Base-by-base conservation (phyloP, 2,113 vertebrate species). In the Colistium nudipinnis region DNA sequence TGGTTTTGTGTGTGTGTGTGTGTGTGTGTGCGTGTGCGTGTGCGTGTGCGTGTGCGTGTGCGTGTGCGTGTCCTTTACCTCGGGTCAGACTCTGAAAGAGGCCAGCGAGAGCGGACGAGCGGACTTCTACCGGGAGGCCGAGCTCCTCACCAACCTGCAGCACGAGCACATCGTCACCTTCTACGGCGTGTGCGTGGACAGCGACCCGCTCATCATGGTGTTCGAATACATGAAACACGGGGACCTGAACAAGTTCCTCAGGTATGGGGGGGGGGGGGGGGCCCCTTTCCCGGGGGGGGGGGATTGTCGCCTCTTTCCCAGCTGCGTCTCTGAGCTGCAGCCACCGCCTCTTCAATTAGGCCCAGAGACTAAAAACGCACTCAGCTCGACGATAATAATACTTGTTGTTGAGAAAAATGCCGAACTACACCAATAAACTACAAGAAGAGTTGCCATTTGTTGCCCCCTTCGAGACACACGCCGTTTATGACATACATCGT, bases 221-320 rank as follows among this genome's bases (percentile, higher is more conserved):
- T 99, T 99, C 51, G 98, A 99, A 79, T 99, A 99, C 70, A 99
- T 99, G 98, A 99, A 97, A 80, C 95, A 99, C 0, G 98, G 98
- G 27, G 98, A 99, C 89, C 96, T 99, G 56, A 99, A 99, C 92
- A 99, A 98, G 90, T 99, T 99, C 81, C 96, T 99, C 85, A 98
- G 98, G 98, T 97, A 90, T n/a, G n/a, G n/a, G n/a, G n/a, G n/a
- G n/a, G n/a, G n/a, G n/a, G n/a, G n/a, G n/a, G n/a, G n/a, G n/a
- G n/a, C n/a, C n/a, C n/a, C n/a, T n/a, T n/a, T n/a, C n/a, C n/a
- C n/a, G n/a, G n/a, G n/a, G n/a, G n/a, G n/a, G n/a, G n/a, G n/a
- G n/a, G n/a, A n/a, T n/a, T n/a, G n/a, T n/a, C n/a, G n/a, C n/a
- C n/a, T n/a, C n/a, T n/a, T n/a, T n/a, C n/a, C n/a, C n/a, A n/a